Evolutionary conservation across 2,797 vertebrate genomes (phyloP), one percentile per base, ranked within the genome.

Genomic region (Triplophysa yarkandensis): DNA sequence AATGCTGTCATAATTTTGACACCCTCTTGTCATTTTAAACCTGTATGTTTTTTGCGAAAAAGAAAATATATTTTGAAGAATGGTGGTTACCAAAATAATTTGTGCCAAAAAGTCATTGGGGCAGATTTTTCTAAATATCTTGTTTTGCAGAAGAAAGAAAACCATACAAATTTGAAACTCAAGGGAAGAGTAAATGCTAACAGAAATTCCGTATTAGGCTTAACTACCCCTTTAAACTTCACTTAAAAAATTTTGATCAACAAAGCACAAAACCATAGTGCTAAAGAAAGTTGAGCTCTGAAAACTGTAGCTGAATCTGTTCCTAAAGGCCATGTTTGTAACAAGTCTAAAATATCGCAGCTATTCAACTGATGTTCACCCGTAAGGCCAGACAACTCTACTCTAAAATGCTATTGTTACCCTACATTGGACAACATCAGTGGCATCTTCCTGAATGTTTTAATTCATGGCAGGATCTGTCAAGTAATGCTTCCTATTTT

Each of bases 371-470:
- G 61, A 32, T 63, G 61, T 60, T 69, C 36, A 58, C 65, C 67
- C 46, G 19, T 78, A 75, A 74, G 67, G 58, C 50, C 71, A 64
- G 19, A 71, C 27, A 76, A 39, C 27, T 78, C 58, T 50, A 54
- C 62, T n/a, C 48, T 64, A 55, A 71, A 44, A 73, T 48, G 23
- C 60, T 76, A 70, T 73, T 17, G 6, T 21, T 43, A 54, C 14
- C 50, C 30, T 52, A 41, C 48, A 65, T 16, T 32, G 14, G 36
- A 68, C 30, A 52, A 32, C 8, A 57, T 46, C 25, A 30, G 25
- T 71, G 44, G 69, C 61, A 55, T 61, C 68, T 63, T 70, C 19
- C 62, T 60, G 72, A 36, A 62, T 63, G 76, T 77, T 68, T 63
- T 61, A 60, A 79, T 62, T 73, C 34, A 77, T 21, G 66, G 60